Evolutionary conservation across 2,797 vertebrate species (phyloP), one percentile per base, ranked within the genome.

Genomic region (Rhynchotus rufescens): DNA sequence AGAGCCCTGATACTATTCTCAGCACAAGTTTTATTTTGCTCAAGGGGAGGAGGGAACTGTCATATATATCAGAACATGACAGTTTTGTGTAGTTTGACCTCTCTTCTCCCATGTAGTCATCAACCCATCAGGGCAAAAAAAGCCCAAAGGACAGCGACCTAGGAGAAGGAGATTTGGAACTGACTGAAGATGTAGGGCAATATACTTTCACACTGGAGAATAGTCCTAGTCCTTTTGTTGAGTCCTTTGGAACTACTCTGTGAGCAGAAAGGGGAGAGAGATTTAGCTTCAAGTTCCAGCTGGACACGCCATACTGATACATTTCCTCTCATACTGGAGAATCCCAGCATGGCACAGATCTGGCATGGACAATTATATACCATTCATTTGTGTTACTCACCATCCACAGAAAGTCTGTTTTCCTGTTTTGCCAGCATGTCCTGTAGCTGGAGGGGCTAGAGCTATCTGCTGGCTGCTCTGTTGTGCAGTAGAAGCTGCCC

Each of bases 81-180:
- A 75, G 17, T 71, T 92, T 28, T 44, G 51, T 84, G 61, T 91
- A 57, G 90, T 61, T 76, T 86, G 74, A 65, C 49, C 86, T 94
- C 44, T 90, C 68, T 85, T 88, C 45, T 89, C 45, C 56, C 73
- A 9, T 45, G 47, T 78, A 66, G 67, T 77, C 76, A 52, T 86
- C 86, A 44, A 6, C 52, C 8, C 17, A 22, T 84, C 56, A 76
- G 66, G 40, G 32, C 34, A 73, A 59, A 26, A 89, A 54, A 64
- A 78, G 21, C 26, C 84, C 26, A 72, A 40, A 67, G 66, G 60
- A 80, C 86, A 80, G 74, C 56, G 65, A 54, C 5, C 16, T 76
- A 73, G 28, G 26, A 2, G 7, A 66, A 23, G 65, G 71, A 73
- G 71, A 45, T 44, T 65, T 77, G 56, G 67, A 84, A 54, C 59